A percentile compares a stretch with the other conserved stretches of the same genome.
Conservation (phyloP, 2,113 vertebrate species). For the Pteronura brasiliensis region DNA sequence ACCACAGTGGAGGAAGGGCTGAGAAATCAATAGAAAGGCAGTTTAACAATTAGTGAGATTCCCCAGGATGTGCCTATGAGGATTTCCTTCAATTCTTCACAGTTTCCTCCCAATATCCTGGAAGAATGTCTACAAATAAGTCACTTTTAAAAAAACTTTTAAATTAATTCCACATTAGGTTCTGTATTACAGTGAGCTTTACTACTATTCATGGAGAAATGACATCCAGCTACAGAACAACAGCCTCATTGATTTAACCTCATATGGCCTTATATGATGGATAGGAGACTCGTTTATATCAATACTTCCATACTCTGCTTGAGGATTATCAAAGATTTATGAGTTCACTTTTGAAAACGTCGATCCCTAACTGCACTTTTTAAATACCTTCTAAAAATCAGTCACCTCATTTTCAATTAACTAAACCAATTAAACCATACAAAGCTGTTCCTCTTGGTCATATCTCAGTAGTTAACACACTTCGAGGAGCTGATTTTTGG, state of each 20-base stretch:
- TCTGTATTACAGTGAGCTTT: not conserved
- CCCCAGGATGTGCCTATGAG: not conserved
- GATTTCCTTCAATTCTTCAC: not conserved
- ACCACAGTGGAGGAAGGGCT: not conserved
- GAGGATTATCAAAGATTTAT: constrained; percentile 34
- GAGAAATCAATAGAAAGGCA: not conserved
- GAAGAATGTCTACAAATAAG: not conserved
- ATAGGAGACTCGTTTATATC: not conserved
- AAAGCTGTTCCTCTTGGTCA: constrained; percentile 52
- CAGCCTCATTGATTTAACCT: not conserved
- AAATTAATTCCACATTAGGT: not conserved
- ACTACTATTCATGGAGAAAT: not conserved
- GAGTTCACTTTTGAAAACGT: not conserved
- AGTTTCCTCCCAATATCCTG: not conserved
- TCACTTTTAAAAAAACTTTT: not conserved
- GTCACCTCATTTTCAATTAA: constrained; percentile 26
- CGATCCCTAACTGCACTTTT: not conserved
- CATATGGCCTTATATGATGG: not conserved
- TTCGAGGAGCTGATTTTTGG: constrained; percentile 37
- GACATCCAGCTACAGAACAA: not conserved
- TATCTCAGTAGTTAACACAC: constrained; percentile 18
- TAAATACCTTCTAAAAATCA: constrained; percentile 38
- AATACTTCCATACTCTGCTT: not conserved
- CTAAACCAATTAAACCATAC: constrained; percentile 38
- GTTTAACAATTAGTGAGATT: not conserved